Conservation (phyloP, 2,888 invertebrate genomes). For the Desoria tigrina region DNA sequence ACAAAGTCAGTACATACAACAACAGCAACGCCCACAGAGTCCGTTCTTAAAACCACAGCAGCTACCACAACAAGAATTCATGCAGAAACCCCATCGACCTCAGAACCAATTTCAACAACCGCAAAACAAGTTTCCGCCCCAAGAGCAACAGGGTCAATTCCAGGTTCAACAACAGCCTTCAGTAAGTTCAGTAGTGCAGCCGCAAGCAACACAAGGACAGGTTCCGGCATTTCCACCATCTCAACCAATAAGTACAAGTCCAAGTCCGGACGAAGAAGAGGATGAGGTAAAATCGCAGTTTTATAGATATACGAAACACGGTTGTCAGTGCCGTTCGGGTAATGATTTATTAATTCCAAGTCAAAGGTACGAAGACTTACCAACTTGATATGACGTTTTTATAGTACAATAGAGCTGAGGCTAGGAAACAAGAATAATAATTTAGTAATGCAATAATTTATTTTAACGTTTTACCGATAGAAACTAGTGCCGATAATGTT, state of each 20-base stretch:
- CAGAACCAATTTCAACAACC: slow-evolving; percentile 3
- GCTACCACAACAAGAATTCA: slow-evolving; percentile 4
- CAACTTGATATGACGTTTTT: too few species aligned
- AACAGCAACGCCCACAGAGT: not conserved
- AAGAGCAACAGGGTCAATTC: slow-evolving; percentile 13
- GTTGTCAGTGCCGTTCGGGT: too few species aligned
- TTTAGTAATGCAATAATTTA: too few species aligned
- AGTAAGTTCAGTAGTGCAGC: not conserved
- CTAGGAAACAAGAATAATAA: too few species aligned
- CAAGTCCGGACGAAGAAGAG: not conserved
- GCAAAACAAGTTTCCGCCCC: not conserved
- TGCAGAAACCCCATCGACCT: not conserved
- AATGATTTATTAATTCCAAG: too few species aligned
- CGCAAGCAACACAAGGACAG: not conserved
- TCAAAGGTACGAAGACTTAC: too few species aligned
- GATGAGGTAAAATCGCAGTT: slow-evolving; percentile 3
- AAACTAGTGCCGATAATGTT: too few species aligned
- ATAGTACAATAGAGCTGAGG: too few species aligned
- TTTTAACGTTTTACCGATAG: too few species aligned
- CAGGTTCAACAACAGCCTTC: slow-evolving; percentile 4
- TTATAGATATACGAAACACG: too few species aligned
- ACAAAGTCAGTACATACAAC: not conserved
- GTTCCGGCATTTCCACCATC: not conserved
- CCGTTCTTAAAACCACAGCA: not conserved
- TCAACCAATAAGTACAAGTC: not conserved